Percentiles rank a stretch among this genome's conserved stretches.
These are phyloP conservation scores for Theropithecus gelada DNA, from an alignment of 2,113 vertebrate species.

Conservation along the genomic window DNA sequence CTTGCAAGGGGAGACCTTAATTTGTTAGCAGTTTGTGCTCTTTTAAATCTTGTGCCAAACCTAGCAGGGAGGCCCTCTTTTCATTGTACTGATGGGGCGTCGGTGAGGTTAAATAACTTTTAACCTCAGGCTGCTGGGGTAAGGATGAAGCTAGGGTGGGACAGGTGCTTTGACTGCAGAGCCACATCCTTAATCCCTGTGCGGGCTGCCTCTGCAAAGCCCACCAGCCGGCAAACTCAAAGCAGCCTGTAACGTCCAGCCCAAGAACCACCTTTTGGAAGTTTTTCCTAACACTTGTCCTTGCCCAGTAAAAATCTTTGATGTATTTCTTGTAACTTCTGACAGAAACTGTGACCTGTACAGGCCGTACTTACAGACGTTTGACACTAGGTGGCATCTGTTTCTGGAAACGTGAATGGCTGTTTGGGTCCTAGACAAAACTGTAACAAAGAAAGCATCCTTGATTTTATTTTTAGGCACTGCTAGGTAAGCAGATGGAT, in stretches of 20 bases:
- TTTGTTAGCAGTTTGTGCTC: background rate
- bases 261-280: background rate
- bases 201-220: background rate
- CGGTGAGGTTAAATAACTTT: background rate
- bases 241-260: background rate
- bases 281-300: background rate
- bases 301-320: background rate
- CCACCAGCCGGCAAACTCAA: background rate
- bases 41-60: background rate
- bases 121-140: background rate
- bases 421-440: background rate
- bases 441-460: background rate
- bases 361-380: background rate
- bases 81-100: background rate
- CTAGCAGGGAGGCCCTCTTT: background rate
- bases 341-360: background rate
- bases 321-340: background rate
- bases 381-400: slow-evolving; percentile 53
- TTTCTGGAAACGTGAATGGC: background rate
- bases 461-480: background rate
- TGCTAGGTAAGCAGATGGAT: background rate
- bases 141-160: background rate
- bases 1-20: background rate
- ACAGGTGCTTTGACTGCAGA: background rate
- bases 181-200: background rate